phyloP scores from a whole-genome alignment of 2,888 invertebrate species.

The Ormyrus pomaceus region DNA sequence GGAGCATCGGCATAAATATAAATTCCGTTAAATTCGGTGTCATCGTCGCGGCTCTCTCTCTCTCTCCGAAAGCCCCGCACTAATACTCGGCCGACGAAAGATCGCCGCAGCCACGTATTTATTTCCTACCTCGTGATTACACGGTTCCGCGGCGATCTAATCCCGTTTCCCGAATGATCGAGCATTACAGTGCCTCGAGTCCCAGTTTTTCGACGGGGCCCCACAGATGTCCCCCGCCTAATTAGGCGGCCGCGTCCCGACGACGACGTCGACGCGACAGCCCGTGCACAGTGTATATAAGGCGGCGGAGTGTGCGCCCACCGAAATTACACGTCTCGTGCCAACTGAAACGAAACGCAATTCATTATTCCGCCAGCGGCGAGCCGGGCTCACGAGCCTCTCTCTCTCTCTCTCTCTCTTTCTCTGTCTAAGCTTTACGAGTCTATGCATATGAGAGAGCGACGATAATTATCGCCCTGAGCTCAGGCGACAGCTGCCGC shows the following conservation, averaged over 20 bases:
- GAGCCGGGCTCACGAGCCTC: background rate
- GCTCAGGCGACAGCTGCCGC: constrained; percentile 12
- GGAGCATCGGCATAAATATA: too few relatives aligned
- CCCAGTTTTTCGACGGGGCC: background rate
- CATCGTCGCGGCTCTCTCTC: too few relatives aligned
- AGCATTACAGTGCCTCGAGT: background rate
- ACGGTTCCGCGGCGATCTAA: constrained; percentile 36
- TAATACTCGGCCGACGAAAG: background rate
- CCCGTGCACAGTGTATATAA: background rate
- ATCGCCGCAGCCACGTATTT: background rate
- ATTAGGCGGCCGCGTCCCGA: constrained; percentile 67
- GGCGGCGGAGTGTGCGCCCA: background rate
- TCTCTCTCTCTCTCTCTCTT: too few relatives aligned
- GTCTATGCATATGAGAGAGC: background rate
- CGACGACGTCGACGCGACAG: constrained; percentile 21
- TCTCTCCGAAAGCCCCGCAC: too few relatives aligned
- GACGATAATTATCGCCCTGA: constrained; percentile 19
- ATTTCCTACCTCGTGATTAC: background rate
- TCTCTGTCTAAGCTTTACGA: too few relatives aligned
- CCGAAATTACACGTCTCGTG: constrained; percentile 70
- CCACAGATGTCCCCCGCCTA: constrained; percentile 73
- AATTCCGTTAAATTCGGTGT: too few relatives aligned
- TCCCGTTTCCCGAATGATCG: constrained; percentile 41
- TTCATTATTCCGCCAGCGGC: constrained; percentile 65
- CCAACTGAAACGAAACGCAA: constrained; percentile 72